Percentiles rank a stretch among this genome's conserved stretches.
Conservation (phyloP, 2,113 vertebrate species). For the Archocentrus centrarchus region DNA sequence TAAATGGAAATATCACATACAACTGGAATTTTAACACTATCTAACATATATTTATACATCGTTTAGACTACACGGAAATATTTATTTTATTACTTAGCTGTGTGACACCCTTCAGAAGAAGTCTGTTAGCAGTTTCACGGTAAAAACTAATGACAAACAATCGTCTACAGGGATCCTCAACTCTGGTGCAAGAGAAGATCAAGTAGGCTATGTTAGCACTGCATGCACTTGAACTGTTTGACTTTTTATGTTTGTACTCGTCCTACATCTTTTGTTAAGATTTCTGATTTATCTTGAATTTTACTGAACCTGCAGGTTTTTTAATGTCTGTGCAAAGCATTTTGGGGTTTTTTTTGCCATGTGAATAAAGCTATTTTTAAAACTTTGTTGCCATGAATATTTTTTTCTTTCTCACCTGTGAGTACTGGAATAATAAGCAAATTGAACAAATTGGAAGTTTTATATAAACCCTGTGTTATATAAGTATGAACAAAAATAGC, state of each 20-base stretch:
- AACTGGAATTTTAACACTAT: not conserved
- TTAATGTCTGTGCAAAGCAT: not conserved
- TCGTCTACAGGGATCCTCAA: too few species aligned
- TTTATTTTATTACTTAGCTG: not conserved
- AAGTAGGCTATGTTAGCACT: too few species aligned
- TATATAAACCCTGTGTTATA: slow-evolving; percentile 12
- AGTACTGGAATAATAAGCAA: not conserved
- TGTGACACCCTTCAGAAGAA: too few species aligned
- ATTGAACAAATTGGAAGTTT: not conserved
- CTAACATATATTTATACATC: not conserved
- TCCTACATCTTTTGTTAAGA: not conserved
- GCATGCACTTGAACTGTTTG: not conserved
- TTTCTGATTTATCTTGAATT: not conserved
- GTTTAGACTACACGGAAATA: too few species aligned
- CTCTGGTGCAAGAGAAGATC: too few species aligned
- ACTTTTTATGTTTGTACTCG: not conserved
- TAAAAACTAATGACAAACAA: too few species aligned
- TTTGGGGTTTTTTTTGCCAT: not conserved
- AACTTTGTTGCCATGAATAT: not conserved
- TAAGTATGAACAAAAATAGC: slow-evolving; percentile 6
- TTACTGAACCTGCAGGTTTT: not conserved
- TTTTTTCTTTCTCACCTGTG: slow-evolving; percentile 16
- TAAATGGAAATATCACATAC: not conserved
- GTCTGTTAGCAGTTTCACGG: too few species aligned
- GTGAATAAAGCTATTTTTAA: not conserved